Evolutionary conservation across 2,888 invertebrate genomes (phyloP), one percentile per base, ranked within the genome.

Genomic region (Lasioglossum zephyrum): DNA sequence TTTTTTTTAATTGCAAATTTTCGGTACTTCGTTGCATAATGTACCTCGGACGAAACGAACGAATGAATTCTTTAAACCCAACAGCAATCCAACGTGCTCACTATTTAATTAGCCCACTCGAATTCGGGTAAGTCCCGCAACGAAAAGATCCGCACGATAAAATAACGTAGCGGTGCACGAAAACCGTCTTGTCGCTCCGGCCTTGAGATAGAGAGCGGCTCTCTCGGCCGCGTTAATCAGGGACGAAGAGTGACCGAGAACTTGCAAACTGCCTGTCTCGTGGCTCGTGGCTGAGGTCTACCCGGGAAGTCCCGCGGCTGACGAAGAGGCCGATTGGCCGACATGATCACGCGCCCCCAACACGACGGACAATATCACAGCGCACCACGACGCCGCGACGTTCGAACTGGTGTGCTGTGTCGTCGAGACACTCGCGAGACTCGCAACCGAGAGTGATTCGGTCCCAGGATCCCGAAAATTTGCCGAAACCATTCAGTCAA

Each of bases 251-350:
- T 22, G 80, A 5, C 53, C 85, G 85, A 80, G 86, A 86, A 86
- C 73, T 75, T 57, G 36, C 80, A 73, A 66, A 86, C 75, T 77
- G 57, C 39, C 26, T 66, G 70, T 22, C 22, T 57, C 70, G 74
- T 57, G 69, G 31, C 73, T 39, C 49, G n/a, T 47, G 63, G 72
- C 69, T 69, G 72, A 81, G 73, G 80, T 69, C 88, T 75, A 76
- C 9, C 49, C 26, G 90, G 90, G 90, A 88, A 90, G 87, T 88
- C 90, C 90, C 90, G 86, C 77, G 69, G 83, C 44, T 9, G 79
- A 11, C 70, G 73, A 79, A 79, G 26, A 49, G 66, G 26, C 83
- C 80, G 87, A 87, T 87, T 86, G 84, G 84, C 82, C 77, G 82
- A 39, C 72, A 86, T 4, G 26, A 44, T 73, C 47, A 57, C 60